These are phyloP conservation scores for Dromius quadrimaculatus DNA, from an alignment of 2,888 invertebrate genomes.

Conservation along the genomic window DNA sequence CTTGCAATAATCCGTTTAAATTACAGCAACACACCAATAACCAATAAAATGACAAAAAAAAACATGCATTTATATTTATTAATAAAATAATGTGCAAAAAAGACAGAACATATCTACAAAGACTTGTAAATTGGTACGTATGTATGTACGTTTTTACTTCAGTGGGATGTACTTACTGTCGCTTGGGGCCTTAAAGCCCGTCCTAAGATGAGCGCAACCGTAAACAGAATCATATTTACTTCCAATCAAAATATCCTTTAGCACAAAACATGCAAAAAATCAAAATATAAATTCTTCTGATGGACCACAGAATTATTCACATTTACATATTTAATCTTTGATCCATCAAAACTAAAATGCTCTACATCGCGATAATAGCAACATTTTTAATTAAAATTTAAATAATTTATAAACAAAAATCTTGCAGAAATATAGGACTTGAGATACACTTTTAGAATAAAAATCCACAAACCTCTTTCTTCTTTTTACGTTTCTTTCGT, in stretches of 20 bases:
- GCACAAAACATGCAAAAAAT: conserved; percentile 36
- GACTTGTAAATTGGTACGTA: too few relatives aligned
- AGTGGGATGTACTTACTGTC: conserved; percentile 67
- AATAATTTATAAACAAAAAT: conserved; percentile 10
- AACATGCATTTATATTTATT: conserved; percentile 64
- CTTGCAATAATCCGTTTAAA: too few relatives aligned
- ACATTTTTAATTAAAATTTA: conserved; percentile 3
- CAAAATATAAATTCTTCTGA: not conserved
- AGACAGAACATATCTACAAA: too few relatives aligned
- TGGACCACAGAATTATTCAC: not conserved
- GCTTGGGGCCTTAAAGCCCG: conserved; percentile 69
- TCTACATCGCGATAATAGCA: conserved; percentile 6
- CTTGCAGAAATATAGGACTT: not conserved
- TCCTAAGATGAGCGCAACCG: conserved; percentile 81
- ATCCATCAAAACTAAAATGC: not conserved
- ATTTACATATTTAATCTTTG: not conserved
- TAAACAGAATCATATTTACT: conserved; percentile 80
- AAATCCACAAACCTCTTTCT: conserved; percentile 66
- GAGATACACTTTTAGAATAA: not conserved
- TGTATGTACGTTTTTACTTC: too few relatives aligned
- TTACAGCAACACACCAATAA: too few relatives aligned
- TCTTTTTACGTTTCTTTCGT: conserved; percentile 68
- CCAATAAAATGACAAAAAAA: conserved; percentile 64
- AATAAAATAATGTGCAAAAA: conserved; percentile 40
- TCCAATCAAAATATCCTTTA: conserved; percentile 60